Evolutionary conservation across 30 jellyfish, hydroid and myxozoan species (phyloP), one percentile per base, ranked within the genome.

Genomic region (Catostylus mosaicus): DNA sequence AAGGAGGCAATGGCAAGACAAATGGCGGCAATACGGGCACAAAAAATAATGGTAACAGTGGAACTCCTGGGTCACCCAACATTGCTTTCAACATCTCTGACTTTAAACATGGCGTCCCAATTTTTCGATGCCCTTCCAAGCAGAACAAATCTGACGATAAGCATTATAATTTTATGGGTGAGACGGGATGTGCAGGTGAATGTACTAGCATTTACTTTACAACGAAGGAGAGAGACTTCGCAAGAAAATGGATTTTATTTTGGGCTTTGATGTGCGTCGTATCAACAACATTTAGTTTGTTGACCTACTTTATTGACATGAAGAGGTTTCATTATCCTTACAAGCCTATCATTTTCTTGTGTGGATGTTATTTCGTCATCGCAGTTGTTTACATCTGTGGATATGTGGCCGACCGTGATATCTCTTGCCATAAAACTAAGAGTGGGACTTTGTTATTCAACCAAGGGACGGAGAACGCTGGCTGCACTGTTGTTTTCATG

Each of bases 391-490:
- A 81, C 68, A 68, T 94, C 31, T 85, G 76, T 37, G 99, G 99
- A 19, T 86, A 95, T 54, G 87, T 83, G n/a, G 93, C 99, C 0
- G 96, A 84, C 27, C 75, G 83, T 9, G 88, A 54, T 19, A 75
- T 94, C 2, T 90, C 99, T 32, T 94, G 99, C 56, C 99, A 94
- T 75, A 72, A 80, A 73, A 80, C 88, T 0, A 82, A 82, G 20
- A 20, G 80, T 2, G 96, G 96, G 3, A 51, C 85, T 9, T 8
- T 72, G 61, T 66, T 94, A 34, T 57, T 80, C 87, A 94, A 94
- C 51, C 99, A 94, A 71, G 99, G 99, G 38, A 94, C 99, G 20
- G 99, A 94, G 57, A 88, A 94, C 63, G 99, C 99, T 16, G 96
- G 95, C 45, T 94, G 99, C 57, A 94, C 99, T 2, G 96, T 88